Base-by-base conservation (phyloP, 2,113 vertebrate genomes). In the Zootoca vivipara region DNA sequence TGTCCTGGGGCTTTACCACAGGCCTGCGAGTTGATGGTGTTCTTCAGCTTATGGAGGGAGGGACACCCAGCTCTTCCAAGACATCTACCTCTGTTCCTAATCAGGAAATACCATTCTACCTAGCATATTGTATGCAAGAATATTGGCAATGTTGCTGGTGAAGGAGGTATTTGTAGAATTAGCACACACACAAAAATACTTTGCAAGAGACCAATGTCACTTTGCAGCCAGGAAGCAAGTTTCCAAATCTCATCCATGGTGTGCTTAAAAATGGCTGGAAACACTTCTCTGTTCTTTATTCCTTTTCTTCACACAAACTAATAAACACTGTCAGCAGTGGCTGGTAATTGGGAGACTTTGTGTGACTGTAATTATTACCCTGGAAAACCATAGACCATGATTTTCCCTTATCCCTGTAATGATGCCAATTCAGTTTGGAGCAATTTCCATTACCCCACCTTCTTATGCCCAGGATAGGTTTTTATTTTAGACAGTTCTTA, bases 291-390 rank as follows among this genome's bases (percentile, higher is more conserved):
- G 85, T 89, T 77, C 40, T 87, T 90, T 5, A 0, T 28, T 62
- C 52, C 73, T 87, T 91, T 85, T 78, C 30, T 85, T 93, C 56
- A 22, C 2, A 33, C 12, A 77, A 82, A 78, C 67, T 79, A 87
- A 87, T 33, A n/a, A 91, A 89, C 89, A 9, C 20, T 88, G 86
- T 20, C 20, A 85, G 16, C 8, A 35, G 1, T 82, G 67, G 16
- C 62, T 90, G 83, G 35, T 92, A 89, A 85, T 46, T n/a, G 77
- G 52, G 35, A 87, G 12, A 75, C 46, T 18, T 88, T 90, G 8
- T 92, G 78, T 75, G 83, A 89, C 67, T 87, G 9, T 62, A 87
- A 90, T 89, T 30, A 90, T 93, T 85, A 80, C 40, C 30, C 89
- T 83, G 90, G 3, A 75, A 83, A 85, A 90, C 20, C 16, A 24